These are phyloP conservation scores for Pangasius larnaudii DNA, from an alignment of 2,797 vertebrate genomes.

Conservation along the genomic window DNA sequence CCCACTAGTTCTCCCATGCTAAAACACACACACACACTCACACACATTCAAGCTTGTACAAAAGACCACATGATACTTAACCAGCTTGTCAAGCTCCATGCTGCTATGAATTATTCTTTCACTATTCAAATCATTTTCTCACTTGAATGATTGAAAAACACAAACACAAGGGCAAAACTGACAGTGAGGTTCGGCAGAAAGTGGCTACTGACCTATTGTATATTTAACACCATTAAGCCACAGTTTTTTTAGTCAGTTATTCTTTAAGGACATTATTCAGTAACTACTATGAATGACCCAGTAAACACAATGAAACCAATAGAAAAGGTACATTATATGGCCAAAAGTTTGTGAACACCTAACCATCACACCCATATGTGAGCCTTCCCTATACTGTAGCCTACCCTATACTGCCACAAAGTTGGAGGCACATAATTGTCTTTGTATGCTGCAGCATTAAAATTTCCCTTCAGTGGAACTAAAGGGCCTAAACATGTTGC, in stretches of 20 bases:
- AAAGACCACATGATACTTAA: slow-evolving; percentile 59
- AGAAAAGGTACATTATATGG: neutral
- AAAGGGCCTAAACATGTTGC: neutral
- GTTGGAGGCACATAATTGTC: neutral
- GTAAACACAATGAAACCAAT: neutral
- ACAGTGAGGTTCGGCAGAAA: neutral
- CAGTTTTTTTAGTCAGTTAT: neutral
- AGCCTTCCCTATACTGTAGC: neutral
- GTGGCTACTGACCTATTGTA: neutral
- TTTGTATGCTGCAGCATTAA: neutral
- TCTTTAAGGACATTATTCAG: neutral
- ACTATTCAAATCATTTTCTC: neutral
- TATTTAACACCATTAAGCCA: neutral
- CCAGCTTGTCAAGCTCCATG: slow-evolving; percentile 20
- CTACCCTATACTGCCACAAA: neutral
- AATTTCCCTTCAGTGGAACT: too few relatives aligned
- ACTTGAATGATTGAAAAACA: slow-evolving; percentile 1
- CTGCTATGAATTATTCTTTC: slow-evolving; percentile 22
- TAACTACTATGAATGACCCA: neutral
- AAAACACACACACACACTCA: slow-evolving; percentile 40
- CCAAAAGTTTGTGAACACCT: neutral
- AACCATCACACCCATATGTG: neutral
- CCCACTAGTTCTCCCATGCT: slow-evolving; percentile 17
- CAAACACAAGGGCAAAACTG: neutral
- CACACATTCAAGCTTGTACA: slow-evolving; percentile 31